Percentiles rank a stretch among this genome's conserved stretches.
phyloP scores from a whole-genome alignment of 2,797 vertebrate species.

The Orientallactaga sibirica region DNA sequence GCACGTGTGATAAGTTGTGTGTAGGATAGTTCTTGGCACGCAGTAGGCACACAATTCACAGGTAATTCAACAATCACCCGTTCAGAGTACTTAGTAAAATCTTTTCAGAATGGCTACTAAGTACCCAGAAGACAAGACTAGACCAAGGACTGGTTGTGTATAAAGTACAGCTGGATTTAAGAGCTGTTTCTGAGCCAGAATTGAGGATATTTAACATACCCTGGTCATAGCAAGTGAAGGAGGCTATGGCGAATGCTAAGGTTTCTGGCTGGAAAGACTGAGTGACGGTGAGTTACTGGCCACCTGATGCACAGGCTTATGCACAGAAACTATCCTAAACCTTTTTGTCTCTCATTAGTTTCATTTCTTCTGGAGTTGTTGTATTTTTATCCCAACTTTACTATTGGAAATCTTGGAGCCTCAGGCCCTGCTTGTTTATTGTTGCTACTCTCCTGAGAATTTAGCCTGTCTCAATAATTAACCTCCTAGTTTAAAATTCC shows the following conservation, averaged over 20 bases:
- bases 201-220: not conserved
- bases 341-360: not conserved
- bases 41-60: not conserved
- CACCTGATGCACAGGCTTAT: not conserved
- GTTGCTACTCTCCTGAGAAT: slow-evolving; percentile 35
- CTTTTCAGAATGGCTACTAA: not conserved
- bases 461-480: slow-evolving; percentile 38
- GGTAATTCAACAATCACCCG: not conserved
- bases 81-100: not conserved
- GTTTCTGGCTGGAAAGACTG: not conserved
- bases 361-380: slow-evolving; percentile 24
- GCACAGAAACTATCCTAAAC: not conserved
- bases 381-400: not conserved
- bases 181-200: not conserved
- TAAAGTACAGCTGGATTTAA: not conserved
- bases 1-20: not conserved
- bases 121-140: not conserved
- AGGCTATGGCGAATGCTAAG: not conserved
- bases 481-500: slow-evolving; percentile 52
- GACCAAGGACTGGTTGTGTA: not conserved
- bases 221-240: not conserved
- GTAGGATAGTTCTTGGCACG: not conserved
- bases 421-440: not conserved
- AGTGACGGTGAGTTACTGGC: not conserved
- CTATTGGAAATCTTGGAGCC: slow-evolving; percentile 48